Evolutionary conservation across 2,888 invertebrate genomes (phyloP).

Genomic region (Nymphalis c-album): DNA sequence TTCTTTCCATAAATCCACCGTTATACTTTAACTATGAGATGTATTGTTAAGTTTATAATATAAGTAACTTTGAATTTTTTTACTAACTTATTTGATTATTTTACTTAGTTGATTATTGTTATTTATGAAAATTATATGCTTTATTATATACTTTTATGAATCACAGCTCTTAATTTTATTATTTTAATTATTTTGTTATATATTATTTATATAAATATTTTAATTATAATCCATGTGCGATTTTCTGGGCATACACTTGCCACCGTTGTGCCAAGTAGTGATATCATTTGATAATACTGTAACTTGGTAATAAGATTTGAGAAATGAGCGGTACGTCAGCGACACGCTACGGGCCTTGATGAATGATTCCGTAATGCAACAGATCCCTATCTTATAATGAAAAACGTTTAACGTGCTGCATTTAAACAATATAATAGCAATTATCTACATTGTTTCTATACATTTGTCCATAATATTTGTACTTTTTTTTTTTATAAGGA

Average conservation of each 20-base stretch:
- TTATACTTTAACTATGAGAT: not conserved
- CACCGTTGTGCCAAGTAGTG: slow-evolving; percentile 27
- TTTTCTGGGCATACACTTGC: slow-evolving; percentile 13
- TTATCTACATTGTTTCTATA: slow-evolving; percentile 10
- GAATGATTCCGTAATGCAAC: slow-evolving; percentile 68
- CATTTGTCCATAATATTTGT: not conserved
- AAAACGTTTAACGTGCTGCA: slow-evolving; percentile 34
- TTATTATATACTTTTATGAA: not conserved
- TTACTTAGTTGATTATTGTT: not conserved
- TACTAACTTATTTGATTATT: not conserved
- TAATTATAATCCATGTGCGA: slow-evolving; percentile 18
- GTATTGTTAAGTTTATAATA: not conserved
- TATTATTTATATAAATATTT: not conserved
- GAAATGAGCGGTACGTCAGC: slow-evolving; percentile 73
- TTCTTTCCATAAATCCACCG: slow-evolving; percentile 24
- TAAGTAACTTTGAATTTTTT: not conserved
- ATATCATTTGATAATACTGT: slow-evolving; percentile 43
- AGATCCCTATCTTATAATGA: slow-evolving; percentile 47
- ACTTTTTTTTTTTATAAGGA: not conserved
- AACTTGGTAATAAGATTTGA: slow-evolving; percentile 71
- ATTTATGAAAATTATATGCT: not conserved
- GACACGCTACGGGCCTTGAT: slow-evolving; percentile 66
- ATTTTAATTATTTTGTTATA: not conserved
- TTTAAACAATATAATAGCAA: slow-evolving; percentile 21
- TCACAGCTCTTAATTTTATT: no score